phyloP scores from a whole-genome alignment of 2,888 invertebrate species.

The Cheiracanthium punctorium region DNA sequence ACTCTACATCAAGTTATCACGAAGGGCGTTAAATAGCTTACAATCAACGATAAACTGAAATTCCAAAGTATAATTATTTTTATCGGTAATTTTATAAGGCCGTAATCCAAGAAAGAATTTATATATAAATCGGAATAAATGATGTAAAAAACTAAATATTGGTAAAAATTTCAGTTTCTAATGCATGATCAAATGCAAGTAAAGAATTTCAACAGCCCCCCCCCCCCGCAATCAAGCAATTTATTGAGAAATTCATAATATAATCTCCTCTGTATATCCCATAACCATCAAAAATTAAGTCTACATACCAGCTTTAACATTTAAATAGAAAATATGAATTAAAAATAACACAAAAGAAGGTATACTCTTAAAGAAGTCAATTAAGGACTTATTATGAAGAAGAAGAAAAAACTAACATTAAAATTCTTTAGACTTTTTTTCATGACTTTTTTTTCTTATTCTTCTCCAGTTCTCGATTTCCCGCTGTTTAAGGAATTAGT shows the following conservation, averaged over 20 bases:
- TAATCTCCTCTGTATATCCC: not conserved
- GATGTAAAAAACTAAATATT: no score
- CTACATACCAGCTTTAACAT: conserved; percentile 16
- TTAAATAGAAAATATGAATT: conserved; percentile 5
- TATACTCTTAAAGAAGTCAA: conserved; percentile 62
- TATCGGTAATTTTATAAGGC: no score
- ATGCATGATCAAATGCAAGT: not conserved
- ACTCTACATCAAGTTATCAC: no score
- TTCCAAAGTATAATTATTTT: no score
- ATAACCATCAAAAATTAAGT: conserved; percentile 21
- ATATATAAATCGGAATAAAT: no score
- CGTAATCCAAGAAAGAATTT: no score
- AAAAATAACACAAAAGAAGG: not conserved
- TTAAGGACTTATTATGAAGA: conserved; percentile 66
- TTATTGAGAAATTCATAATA: not conserved
- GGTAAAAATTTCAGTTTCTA: no score
- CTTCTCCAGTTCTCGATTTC: conserved; percentile 30
- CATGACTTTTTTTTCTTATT: conserved; percentile 3
- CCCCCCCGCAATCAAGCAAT: not conserved
- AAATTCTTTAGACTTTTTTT: conserved; percentile 48
- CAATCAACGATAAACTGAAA: no score
- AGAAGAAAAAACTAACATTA: conserved; percentile 56
- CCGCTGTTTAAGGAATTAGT: conserved; percentile 47
- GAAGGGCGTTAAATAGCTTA: no score
- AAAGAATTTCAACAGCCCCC: not conserved